These are phyloP conservation scores for Acridotheres tristis DNA, from an alignment of 2,797 vertebrate genomes.

Conservation along the genomic window DNA sequence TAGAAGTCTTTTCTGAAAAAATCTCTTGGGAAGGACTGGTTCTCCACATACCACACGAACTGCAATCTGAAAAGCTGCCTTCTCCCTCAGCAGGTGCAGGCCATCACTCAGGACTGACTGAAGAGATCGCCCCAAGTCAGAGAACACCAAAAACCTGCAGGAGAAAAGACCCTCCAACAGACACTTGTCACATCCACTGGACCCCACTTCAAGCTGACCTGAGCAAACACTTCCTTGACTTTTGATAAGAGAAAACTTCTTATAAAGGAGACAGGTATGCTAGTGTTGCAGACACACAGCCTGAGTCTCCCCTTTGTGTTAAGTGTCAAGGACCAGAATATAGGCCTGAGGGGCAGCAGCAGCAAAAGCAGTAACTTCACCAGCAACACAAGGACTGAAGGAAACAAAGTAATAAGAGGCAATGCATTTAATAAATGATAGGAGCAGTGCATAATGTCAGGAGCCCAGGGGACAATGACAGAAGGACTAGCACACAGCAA, in stretches of 20 bases:
- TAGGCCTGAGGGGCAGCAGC: background rate
- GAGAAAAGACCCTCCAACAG: background rate
- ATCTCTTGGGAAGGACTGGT: background rate
- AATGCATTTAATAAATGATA: background rate
- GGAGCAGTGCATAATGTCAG: background rate
- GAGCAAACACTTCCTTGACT: background rate
- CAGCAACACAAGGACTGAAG: background rate
- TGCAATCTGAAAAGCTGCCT: constrained; percentile 83
- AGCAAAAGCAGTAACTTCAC: background rate
- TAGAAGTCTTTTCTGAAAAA: background rate
- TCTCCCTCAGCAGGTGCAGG: constrained; percentile 72
- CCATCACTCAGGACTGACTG: constrained; percentile 78
- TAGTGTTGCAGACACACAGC: background rate
- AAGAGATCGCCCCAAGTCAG: constrained; percentile 84
- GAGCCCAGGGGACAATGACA: background rate
- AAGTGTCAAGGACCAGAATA: background rate
- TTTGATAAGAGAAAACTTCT: background rate
- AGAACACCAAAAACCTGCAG: constrained; percentile 90
- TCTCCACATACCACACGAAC: constrained; percentile 82
- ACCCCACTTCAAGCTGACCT: background rate
- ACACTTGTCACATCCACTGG: rapidly evolving
- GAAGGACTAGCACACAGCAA: background rate
- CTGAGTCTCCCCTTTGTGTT: background rate
- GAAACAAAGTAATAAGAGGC: background rate
- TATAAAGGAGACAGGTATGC: background rate